Base-by-base conservation (phyloP, 2,797 vertebrate species). In the Phoebastria nigripes region DNA sequence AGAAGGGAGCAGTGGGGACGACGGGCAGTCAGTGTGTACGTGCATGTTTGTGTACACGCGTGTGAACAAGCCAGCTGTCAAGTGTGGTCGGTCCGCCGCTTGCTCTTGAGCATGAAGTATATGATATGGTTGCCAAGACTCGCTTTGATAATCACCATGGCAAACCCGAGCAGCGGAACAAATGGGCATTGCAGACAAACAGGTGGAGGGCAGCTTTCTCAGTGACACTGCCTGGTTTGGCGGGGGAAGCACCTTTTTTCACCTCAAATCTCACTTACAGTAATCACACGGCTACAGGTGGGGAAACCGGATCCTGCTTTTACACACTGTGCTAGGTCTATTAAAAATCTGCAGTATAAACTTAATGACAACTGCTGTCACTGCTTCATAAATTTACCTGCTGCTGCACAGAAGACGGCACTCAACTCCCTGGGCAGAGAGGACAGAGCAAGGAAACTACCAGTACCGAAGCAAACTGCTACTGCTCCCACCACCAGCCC, bases 1-100 rank as follows among this genome's bases (percentile, higher is more conserved):
- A 13, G 85, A 49, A 55, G 51, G 70, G 69, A 65, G 62, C 4
- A 0, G 41, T 9, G 59, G 55, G 80, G 46, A 78, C 0, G 1
- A 44, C 2, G 13, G 59, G 81, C 81, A 51, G 58, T 2, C 2
- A 0, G 59, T 10, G 46, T 4, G 41, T n/a, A 13, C 3, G 0
- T 67, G 18, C 8, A 1, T 7, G 7, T 46, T 20, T 67, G 33
- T 2, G 16, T 15, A 29, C 29, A 33, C 4, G 0, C 2, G 11
- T 66, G 89, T n/a, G 72, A 91, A 61, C 25, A 21, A 58, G 70
- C 52, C 92, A 95, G 93, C 89, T 97, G 95, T 3, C 55, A 3
- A 62, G 69, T 3, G 51, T 25, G 81, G 51, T 2, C 10, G 3
- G 56, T 51, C 63, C 19, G 8, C 77, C 49, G 83, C 86, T 90